Evolutionary conservation across 2,113 vertebrate species (phyloP).

Genomic region (Mormyrus lacerda): DNA sequence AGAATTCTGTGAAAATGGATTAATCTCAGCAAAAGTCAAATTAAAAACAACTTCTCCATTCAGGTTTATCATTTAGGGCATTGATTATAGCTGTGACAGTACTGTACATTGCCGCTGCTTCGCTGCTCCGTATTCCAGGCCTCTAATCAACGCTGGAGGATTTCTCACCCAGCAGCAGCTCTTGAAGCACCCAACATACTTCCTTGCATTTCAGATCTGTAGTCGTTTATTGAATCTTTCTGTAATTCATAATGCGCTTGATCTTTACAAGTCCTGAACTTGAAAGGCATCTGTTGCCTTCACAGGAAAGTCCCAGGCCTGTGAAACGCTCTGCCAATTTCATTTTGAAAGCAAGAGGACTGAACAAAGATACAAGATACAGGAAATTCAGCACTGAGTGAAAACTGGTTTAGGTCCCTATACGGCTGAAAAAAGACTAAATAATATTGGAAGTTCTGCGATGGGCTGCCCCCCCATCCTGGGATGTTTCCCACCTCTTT

Average conservation of each 20-base stretch:
- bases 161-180: not conserved
- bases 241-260: constrained; percentile 7
- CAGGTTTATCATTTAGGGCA: constrained; percentile 12
- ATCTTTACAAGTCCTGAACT: not conserved
- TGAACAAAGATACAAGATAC: not conserved
- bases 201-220: not conserved
- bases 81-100: constrained; percentile 5
- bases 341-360: not conserved
- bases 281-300: not conserved
- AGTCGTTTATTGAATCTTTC: not conserved
- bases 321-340: not conserved
- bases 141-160: too few species aligned
- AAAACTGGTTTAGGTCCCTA: not conserved
- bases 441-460: too few species aligned
- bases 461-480: too few species aligned
- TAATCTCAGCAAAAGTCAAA: constrained; percentile 3
- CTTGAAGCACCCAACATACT: not conserved
- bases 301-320: not conserved
- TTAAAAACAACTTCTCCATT: not conserved
- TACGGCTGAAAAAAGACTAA: not conserved
- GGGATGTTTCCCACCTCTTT: too few species aligned
- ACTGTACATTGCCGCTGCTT: not conserved
- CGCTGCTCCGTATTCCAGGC: not conserved
- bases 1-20: not conserved
- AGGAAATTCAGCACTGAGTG: not conserved